Base-by-base conservation (phyloP, 1,140 invertebrate species). In the Campoletis sonorensis region DNA sequence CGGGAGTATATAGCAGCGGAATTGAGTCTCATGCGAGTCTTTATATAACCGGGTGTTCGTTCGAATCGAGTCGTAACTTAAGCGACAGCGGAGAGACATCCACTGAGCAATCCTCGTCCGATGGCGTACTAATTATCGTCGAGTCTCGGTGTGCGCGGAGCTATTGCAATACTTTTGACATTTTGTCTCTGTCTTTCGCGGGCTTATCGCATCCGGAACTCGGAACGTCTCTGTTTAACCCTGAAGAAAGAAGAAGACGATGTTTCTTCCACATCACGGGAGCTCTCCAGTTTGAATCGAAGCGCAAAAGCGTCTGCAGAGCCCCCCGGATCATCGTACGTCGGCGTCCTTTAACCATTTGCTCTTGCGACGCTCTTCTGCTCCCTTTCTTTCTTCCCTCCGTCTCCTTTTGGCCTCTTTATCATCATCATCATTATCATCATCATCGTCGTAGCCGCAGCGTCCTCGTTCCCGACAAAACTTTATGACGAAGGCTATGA, bases 341-440 rank as follows among this genome's bases (percentile, higher is more conserved):
- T 77, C 27, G 68, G 49, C 61, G 67, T 54, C 61, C 61, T 64
- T 64, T 64, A 64, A 64, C 61, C 61, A 23, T 23, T 64, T 13
- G 27, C 61, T 64, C 13, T 64, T 4, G 61, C 61, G 23, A 64
- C 61, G 23, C 27, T 83, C 83, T 81, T 81, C 77, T 79, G 82
- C 82, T 85, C 80, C 83, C 54, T 7, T 82, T 75, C 82, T 82
- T 71, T 76, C 82, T 82, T 80, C 83, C 77, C 61, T 77, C 79
- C 30, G 30, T 86, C 80, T 58, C 27, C 73, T 33, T 67, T 27
- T 15, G 13, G 15, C 77, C 23, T 27, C 61, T 26, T 27, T 1
- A 26, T 64, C 61, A 64, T 64, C 61, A 64, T 64, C 61, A 64
- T 21, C 61, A 64, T 64, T 23, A 64, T 64, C 61, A 26, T 64